These are phyloP conservation scores for Cochlearius cochlearius DNA, from an alignment of 2,113 vertebrate species.

Conservation along the genomic window DNA sequence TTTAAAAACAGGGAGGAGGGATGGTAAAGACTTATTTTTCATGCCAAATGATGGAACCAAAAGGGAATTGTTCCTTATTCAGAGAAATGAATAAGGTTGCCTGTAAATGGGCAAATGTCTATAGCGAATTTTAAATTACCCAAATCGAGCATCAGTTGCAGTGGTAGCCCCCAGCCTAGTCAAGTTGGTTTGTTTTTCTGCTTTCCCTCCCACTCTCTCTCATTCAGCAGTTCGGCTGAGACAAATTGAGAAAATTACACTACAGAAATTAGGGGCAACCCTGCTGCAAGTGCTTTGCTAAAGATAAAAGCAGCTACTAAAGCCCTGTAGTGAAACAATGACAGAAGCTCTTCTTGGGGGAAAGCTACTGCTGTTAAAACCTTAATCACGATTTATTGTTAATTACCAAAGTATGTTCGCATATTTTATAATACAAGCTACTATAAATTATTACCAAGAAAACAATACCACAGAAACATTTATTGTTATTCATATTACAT, in stretches of 20 bases:
- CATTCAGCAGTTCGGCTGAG: neutral
- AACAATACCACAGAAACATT: constrained; percentile 54
- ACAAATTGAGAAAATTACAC: neutral
- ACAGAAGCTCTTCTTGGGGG: constrained; percentile 92
- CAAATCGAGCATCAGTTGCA: neutral
- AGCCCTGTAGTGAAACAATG: constrained; percentile 86
- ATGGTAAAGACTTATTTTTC: constrained; percentile 24
- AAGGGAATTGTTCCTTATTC: neutral
- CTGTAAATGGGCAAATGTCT: neutral
- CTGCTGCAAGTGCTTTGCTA: constrained; percentile 22
- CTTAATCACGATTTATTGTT: constrained; percentile 29
- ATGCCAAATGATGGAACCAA: neutral
- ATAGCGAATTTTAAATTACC: neutral
- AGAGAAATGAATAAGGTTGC: constrained; percentile 12
- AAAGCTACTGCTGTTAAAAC: constrained; percentile 72
- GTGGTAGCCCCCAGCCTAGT: neutral
- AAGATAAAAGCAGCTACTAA: constrained; percentile 65
- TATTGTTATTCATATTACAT: constrained; percentile 45
- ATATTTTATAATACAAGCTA: constrained; percentile 27
- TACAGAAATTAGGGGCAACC: constrained; percentile 17
- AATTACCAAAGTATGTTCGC: neutral
- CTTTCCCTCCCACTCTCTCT: neutral
- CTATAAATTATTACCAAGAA: constrained; percentile 58
- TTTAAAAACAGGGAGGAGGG: constrained; percentile 24
- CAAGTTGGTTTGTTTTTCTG: neutral